A percentile compares a stretch with the other conserved stretches of the same genome.
Conservation (phyloP, 2,113 vertebrate genomes). For the Oplegnathus fasciatus region DNA sequence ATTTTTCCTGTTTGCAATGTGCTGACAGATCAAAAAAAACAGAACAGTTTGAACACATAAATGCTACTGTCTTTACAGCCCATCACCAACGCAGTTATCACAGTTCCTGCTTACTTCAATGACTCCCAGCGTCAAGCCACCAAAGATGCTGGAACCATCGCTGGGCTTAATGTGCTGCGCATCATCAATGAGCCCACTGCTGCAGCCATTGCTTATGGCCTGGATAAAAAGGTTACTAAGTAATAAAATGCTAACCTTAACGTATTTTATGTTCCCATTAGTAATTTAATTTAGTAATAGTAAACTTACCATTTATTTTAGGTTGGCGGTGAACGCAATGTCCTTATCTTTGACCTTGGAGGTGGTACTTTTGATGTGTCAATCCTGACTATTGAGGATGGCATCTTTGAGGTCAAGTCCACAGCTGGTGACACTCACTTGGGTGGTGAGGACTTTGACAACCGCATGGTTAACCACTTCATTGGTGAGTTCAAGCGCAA, state of each 20-base stretch:
- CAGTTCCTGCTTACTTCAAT: slow-evolving; percentile 94
- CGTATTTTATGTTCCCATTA: neutral
- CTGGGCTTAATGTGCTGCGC: slow-evolving; percentile 91
- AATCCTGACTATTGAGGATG: slow-evolving; percentile 93
- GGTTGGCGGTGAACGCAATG: slow-evolving; percentile 90
- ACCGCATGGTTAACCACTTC: slow-evolving; percentile 92
- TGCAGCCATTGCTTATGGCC: slow-evolving; percentile 93
- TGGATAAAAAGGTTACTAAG: slow-evolving; percentile 88
- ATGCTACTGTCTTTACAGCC: slow-evolving; percentile 66
- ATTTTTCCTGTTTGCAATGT: neutral
- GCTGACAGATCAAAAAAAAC: neutral
- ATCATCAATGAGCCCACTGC: slow-evolving; percentile 96
- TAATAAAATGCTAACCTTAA: neutral
- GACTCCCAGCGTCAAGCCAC: slow-evolving; percentile 94
- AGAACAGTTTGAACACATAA: neutral
- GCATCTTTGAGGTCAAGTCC: slow-evolving; percentile 94
- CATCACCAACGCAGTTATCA: slow-evolving; percentile 90
- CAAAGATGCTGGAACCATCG: slow-evolving; percentile 91
- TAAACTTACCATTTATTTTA: slow-evolving; percentile 47
- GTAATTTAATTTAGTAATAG: neutral
- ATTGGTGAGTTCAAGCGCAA: slow-evolving; percentile 93
- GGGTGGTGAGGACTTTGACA: slow-evolving; percentile 94
- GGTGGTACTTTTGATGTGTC: slow-evolving; percentile 95
- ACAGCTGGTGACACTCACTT: slow-evolving; percentile 94
- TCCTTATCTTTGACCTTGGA: slow-evolving; percentile 93